Percentiles rank a stretch among this genome's conserved stretches.
phyloP scores from a whole-genome alignment of 1,140 invertebrate species.

The Hirudo medicinalis region DNA sequence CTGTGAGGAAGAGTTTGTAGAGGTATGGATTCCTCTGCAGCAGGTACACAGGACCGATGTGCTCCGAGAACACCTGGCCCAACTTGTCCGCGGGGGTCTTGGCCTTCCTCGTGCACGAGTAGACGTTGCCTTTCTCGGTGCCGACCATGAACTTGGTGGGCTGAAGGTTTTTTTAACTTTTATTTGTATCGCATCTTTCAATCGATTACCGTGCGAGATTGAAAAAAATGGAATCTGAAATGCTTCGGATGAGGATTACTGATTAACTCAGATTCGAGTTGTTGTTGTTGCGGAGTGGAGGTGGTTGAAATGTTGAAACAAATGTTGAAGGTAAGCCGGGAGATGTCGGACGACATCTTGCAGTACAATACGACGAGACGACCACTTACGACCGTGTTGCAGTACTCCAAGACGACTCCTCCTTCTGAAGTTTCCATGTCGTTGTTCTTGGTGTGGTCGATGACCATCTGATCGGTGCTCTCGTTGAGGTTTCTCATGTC shows the following conservation, averaged over 20 bases:
- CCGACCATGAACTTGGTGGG: constrained; percentile 67
- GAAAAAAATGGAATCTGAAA: no score
- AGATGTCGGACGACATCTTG: no score
- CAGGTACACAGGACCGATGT: constrained; percentile 69
- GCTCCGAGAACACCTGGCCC: constrained; percentile 55
- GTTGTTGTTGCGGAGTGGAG: no score
- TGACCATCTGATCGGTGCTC: constrained; percentile 63
- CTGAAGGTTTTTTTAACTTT: constrained; percentile 28
- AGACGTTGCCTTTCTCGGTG: constrained; percentile 60
- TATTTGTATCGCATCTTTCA: no score
- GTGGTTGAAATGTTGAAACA: no score
- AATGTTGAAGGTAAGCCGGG: no score
- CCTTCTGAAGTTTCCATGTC: constrained; percentile 10
- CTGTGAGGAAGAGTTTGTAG: constrained; percentile 69
- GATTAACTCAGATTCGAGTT: no score
- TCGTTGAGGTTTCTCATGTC: constrained; percentile 67
- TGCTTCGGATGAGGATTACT: no score
- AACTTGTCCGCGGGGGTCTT: constrained; percentile 70
- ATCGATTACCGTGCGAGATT: no score
- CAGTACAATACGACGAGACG: not conserved
- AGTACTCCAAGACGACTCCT: not conserved
- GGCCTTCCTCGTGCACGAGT: constrained; percentile 67
- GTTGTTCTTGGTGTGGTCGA: constrained; percentile 57
- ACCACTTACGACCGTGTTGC: constrained; percentile 5
- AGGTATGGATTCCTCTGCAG: constrained; percentile 74